A percentile compares a stretch with the other conserved stretches of the same genome.
These are phyloP conservation scores for Quiscalus mexicanus DNA, from an alignment of 2,113 vertebrate species.

Conservation along the genomic window DNA sequence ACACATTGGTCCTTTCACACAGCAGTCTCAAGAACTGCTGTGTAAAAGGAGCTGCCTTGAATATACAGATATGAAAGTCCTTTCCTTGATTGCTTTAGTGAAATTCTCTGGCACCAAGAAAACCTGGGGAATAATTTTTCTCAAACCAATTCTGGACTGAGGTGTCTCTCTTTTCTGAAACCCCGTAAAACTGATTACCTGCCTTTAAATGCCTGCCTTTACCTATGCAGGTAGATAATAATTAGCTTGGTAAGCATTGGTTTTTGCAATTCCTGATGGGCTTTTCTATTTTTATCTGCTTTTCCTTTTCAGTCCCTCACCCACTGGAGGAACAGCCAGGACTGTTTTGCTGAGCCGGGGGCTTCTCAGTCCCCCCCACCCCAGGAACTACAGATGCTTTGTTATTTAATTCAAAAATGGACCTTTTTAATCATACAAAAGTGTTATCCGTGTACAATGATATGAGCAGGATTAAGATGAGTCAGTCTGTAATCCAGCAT, in stretches of 20 bases:
- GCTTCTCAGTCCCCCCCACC: background rate
- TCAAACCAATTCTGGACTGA: background rate
- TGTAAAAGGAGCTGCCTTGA: background rate
- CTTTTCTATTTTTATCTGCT: background rate
- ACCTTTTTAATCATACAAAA: slow-evolving; percentile 55
- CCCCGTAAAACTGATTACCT: background rate
- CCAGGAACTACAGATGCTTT: background rate
- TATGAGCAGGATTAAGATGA: slow-evolving; percentile 52
- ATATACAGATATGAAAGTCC: background rate
- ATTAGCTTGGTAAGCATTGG: background rate
- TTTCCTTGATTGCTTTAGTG: background rate
- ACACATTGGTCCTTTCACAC: background rate
- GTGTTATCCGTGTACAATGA: slow-evolving; percentile 21
- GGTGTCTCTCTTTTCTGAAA: background rate
- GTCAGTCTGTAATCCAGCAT: slow-evolving; percentile 43
- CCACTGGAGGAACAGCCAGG: background rate
- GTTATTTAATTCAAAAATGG: slow-evolving; percentile 52
- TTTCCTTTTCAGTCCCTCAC: background rate
- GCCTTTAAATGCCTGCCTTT: background rate
- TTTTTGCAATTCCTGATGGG: background rate
- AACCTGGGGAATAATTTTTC: background rate
- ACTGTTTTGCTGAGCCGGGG: background rate
- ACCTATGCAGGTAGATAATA: background rate
- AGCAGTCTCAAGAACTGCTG: background rate
- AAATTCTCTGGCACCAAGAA: background rate